phyloP scores from a whole-genome alignment of 2,113 vertebrate genomes.

The Octodon degus region DNA sequence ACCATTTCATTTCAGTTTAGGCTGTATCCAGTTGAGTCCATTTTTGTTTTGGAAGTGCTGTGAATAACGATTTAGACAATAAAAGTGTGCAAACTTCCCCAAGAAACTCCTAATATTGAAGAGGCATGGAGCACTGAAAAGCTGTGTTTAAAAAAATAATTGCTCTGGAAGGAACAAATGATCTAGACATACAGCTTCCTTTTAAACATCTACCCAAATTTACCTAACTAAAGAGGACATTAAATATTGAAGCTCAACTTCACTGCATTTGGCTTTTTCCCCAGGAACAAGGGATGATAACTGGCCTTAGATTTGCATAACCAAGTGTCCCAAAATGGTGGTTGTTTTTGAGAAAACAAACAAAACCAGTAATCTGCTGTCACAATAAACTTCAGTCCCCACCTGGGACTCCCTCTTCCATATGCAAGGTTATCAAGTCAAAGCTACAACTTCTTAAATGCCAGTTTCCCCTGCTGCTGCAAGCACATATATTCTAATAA shows the following conservation, averaged over 20 bases:
- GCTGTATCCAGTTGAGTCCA: not conserved
- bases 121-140: not conserved
- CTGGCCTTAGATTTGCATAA: constrained; percentile 49
- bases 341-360: not conserved
- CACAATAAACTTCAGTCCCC: constrained; percentile 14
- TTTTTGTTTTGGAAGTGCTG: constrained; percentile 5
- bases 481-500: not conserved
- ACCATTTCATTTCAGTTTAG: not conserved
- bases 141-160: constrained; percentile 7
- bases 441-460: not conserved
- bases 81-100: not conserved
- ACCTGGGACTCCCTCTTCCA: not conserved
- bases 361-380: constrained; percentile 7
- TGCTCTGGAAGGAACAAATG: not conserved
- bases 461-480: not conserved
- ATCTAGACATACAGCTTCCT: not conserved
- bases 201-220: constrained; percentile 5
- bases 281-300: not conserved
- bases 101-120: constrained; percentile 3
- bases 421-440: not conserved
- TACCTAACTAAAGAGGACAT: constrained; percentile 45
- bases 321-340: constrained; percentile 6
- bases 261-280: not conserved
- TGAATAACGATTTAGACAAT: not conserved
- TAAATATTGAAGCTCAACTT: constrained; percentile 23